Evolutionary conservation across 1,140 invertebrate genomes (phyloP).

Genomic region (Cydia splendana): DNA sequence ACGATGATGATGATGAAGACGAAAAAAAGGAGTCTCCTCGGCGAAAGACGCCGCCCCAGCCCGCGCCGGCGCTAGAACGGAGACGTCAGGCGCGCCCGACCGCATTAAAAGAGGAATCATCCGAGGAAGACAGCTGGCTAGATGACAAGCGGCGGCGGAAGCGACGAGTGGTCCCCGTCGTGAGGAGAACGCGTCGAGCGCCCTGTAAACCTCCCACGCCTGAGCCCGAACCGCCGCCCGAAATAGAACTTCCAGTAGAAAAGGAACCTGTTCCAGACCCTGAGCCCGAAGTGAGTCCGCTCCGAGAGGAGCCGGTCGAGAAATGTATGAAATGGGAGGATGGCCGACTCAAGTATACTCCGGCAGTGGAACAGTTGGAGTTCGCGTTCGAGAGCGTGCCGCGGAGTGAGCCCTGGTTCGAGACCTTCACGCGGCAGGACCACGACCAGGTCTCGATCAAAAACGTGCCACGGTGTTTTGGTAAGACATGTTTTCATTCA

Average conservation of each 20-base stretch:
- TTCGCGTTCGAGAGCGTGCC: slow-evolving; percentile 89
- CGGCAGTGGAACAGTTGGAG: slow-evolving; percentile 83
- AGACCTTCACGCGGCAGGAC: slow-evolving; percentile 88
- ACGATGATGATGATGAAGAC: slow-evolving; percentile 59
- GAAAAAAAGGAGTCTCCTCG: slow-evolving; percentile 48
- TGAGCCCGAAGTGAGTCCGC: slow-evolving; percentile 42
- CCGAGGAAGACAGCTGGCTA: slow-evolving; percentile 70
- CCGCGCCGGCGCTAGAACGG: slow-evolving; percentile 49
- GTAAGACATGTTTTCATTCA: slow-evolving; percentile 52
- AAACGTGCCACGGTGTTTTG: slow-evolving; percentile 75
- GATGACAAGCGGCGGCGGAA: slow-evolving; percentile 63
- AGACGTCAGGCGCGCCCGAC: slow-evolving; percentile 63
- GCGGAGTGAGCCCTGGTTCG: slow-evolving; percentile 87
- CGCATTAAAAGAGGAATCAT: slow-evolving; percentile 70
- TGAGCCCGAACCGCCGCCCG: slow-evolving; percentile 21
- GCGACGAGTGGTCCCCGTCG: slow-evolving; percentile 47
- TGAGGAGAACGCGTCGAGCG: slow-evolving; percentile 44
- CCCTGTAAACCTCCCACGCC: slow-evolving; percentile 38
- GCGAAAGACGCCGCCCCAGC: slow-evolving; percentile 40
- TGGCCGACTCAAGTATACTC: slow-evolving; percentile 78
- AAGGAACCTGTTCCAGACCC: slow-evolving; percentile 37
- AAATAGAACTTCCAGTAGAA: slow-evolving; percentile 35
- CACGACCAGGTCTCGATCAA: slow-evolving; percentile 81
- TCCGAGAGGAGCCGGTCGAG: slow-evolving; percentile 59
- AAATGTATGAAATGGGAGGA: slow-evolving; percentile 72